Conservation (phyloP, 1,140 invertebrate genomes). For the Brachionus calyciflorus region DNA sequence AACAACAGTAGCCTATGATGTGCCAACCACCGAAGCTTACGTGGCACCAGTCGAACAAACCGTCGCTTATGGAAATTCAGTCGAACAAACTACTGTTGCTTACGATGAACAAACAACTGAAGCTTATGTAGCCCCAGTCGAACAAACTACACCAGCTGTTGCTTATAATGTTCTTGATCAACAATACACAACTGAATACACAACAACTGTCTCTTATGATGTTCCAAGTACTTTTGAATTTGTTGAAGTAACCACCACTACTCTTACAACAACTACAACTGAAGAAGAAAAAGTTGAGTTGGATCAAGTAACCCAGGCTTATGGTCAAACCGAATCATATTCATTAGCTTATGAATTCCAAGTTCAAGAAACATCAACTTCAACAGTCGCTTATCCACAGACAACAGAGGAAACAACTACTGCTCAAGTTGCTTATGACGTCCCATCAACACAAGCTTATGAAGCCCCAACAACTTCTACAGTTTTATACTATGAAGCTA, state of each 20-base stretch:
- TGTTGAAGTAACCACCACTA: too few relatives aligned
- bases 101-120: constrained; percentile 3
- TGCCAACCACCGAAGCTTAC: neutral
- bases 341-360: too few relatives aligned
- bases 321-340: too few relatives aligned
- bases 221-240: too few relatives aligned
- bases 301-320: too few relatives aligned
- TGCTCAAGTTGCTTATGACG: neutral
- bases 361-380: too few relatives aligned
- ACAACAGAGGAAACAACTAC: neutral
- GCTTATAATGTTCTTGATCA: neutral
- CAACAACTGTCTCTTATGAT: neutral
- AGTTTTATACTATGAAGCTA: neutral
- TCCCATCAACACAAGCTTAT: too few relatives aligned
- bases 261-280: too few relatives aligned
- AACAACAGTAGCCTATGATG: neutral
- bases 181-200: neutral
- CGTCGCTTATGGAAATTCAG: neutral
- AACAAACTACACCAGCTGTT: neutral
- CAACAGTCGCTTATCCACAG: too few relatives aligned
- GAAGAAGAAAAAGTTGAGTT: too few relatives aligned
- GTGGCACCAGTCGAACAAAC: neutral
- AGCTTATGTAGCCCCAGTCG: neutral
- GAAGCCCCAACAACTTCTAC: too few relatives aligned
- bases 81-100: neutral